Evolutionary conservation across 2,888 invertebrate species (phyloP).

Genomic region (Drosophila crucigera): DNA sequence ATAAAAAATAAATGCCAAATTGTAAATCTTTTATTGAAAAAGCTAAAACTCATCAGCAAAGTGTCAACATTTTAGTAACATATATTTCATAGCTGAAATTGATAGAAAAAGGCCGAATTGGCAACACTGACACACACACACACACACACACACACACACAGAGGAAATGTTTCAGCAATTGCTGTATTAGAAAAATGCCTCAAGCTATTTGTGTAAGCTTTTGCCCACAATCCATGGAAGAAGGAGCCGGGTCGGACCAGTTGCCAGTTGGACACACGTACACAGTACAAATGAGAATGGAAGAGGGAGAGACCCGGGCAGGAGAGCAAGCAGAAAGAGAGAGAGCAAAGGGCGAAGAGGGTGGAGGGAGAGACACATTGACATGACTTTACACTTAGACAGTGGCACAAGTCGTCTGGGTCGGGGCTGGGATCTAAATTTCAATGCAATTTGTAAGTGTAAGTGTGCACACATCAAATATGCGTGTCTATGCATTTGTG

Average conservation of each 20-base stretch:
- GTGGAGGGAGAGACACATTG: conserved; percentile 25
- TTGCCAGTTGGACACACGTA: conserved; percentile 3
- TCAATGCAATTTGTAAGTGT: conserved; percentile 54
- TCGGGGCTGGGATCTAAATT: conserved; percentile 44
- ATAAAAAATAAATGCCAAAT: background rate
- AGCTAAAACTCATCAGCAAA: background rate
- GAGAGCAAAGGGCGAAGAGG: background rate
- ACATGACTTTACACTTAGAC: conserved; percentile 55
- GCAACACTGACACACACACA: background rate
- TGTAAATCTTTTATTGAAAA: background rate
- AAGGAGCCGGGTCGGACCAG: background rate
- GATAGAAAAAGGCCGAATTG: background rate
- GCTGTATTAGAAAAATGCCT: conserved; percentile 43
- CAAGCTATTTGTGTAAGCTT: conserved; percentile 34
- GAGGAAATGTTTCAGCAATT: conserved; percentile 29
- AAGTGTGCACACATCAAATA: conserved; percentile 49
- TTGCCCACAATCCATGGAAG: background rate
- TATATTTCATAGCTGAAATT: background rate
- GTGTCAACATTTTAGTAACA: background rate
- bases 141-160: background rate
- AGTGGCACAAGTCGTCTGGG: conserved; percentile 16
- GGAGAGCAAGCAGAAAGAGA: background rate
- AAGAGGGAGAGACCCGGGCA: background rate
- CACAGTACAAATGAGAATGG: background rate
- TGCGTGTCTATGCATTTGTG: conserved; percentile 19